These are phyloP conservation scores for Drosophila repleta DNA, from an alignment of 1,140 invertebrate genomes.

Conservation along the genomic window DNA sequence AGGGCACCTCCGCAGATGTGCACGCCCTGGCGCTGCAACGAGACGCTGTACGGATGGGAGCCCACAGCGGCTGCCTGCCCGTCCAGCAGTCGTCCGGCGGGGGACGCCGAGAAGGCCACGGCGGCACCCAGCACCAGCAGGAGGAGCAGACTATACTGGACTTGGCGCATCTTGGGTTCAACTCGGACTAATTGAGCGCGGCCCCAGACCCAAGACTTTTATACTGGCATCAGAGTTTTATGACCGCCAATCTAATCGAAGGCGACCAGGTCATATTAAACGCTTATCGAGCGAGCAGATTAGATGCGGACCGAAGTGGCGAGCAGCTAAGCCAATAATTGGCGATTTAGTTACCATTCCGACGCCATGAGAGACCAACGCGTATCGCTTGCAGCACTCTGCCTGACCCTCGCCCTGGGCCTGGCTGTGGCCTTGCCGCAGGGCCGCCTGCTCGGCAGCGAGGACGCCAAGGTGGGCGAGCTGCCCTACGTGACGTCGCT, in stretches of 20 bases:
- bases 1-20: constrained; percentile 62
- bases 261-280: constrained; percentile 20
- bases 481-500: constrained; percentile 67
- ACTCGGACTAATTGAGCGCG: constrained; percentile 16
- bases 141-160: neutral
- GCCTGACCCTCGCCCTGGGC: constrained; percentile 19
- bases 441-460: constrained; percentile 61
- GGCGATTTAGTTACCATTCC: constrained; percentile 61
- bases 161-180: constrained; percentile 9
- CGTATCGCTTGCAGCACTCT: constrained; percentile 29
- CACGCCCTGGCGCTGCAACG: constrained; percentile 55
- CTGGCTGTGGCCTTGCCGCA: constrained; percentile 32
- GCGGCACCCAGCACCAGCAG: constrained; percentile 7
- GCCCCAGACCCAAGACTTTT: constrained; percentile 8
- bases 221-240: constrained; percentile 26
- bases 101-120: neutral
- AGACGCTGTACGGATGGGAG: constrained; percentile 66
- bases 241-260: constrained; percentile 30
- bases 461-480: constrained; percentile 50
- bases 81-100: constrained; percentile 34
- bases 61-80: constrained; percentile 48
- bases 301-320: constrained; percentile 16
- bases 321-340: constrained; percentile 30
- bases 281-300: constrained; percentile 21
- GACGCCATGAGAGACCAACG: constrained; percentile 66